Base-by-base conservation (phyloP, 2,113 vertebrate species). In the Excalfactoria chinensis region DNA sequence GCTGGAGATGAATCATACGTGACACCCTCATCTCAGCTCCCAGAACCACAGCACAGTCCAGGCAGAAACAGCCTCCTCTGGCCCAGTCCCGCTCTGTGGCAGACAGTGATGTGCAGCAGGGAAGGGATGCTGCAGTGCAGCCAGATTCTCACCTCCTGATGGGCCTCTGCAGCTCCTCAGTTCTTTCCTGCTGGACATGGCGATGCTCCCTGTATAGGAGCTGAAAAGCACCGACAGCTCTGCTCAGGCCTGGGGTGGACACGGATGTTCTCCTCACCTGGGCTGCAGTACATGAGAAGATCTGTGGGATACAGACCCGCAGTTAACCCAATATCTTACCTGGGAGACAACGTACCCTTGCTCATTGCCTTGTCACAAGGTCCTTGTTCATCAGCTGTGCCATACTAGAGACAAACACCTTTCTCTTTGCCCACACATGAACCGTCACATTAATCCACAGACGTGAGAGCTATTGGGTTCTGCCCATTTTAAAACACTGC, bases 181-280 rank as follows among this genome's bases (percentile, higher is more conserved):
- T 16, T 44, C 18, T 4, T 6, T 34, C 37, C 2, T n/a, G 4
- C 2, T 8, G 37, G 55, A 72, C 7, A 30, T 53, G 59, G 68
- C 43, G 53, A 51, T 69, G 2, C 5, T 6, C 7, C 34, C 7
- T 1, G 0, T 2, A 28, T 1, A 44, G 25, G 11, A 40, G 2
- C 5, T 18, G 55, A 34, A 44, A 44, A 0, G 0, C 23, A 17
- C 41, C 13, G 32, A 20, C 53, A 41, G 75, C 59, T 82, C 59
- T 64, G 70, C 78, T 59, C 35, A 2, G 15, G 37, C 46, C 70
- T 63, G 67, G n/a, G 62, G 22, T 60, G 40, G 40, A 40, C 30
- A 7, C 0, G 6, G 28, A 7, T 5, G 0, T 1, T 21, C 17
- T 21, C 66, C 60, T 4, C 21, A 5, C 16, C 55, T 34, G 63